Evolutionary conservation across 2,113 vertebrate genomes (phyloP), one percentile per base, ranked within the genome.

Genomic region (Hemiprocne comata): DNA sequence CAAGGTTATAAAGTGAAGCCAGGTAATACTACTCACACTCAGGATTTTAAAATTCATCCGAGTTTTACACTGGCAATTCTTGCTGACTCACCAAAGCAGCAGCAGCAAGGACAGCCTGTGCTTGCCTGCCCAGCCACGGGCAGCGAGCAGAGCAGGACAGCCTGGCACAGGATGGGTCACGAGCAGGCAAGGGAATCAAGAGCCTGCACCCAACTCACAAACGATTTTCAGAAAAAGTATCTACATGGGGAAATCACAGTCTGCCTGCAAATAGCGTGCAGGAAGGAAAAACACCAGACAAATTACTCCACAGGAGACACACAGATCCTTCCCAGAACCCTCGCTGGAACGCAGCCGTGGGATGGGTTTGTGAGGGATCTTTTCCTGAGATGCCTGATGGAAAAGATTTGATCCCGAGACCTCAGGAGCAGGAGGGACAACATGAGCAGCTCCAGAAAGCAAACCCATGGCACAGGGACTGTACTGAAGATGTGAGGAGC

Each of bases 141-240:
- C 3, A 50, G 10, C 11, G 3, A 44, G 28, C 33, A 10, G 26
- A 58, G 65, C 16, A 7, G 72, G 1, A 17, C 48, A 46, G 0
- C 24, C 72, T 50, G 55, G 26, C 51, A 46, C 40, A 46, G 33
- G 6, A 9, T 0, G 8, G 33, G 3, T 60, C 51, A 28, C 0
- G 3, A 64, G 60, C 66, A 76, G 57, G 34, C 33, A 40, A 34
- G 34, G 62, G 51, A 60, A 55, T 10, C 38, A 5, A 34, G 16
- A 74, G 31, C 0, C 0, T 2, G 69, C 18, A 19, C 18, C n/a
- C 29, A 75, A 33, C 67, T 23, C 18, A 10, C 10, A 26, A 34
- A 21, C 21, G 26, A 40, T 6, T n/a, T 15, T 8, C 8, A 54
- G 57, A 48, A 69, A 33, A 26, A 34, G 21, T 1, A 17, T 10